These are phyloP conservation scores for Acronicta aceris DNA, from an alignment of 2,888 invertebrate species.

Conservation along the genomic window DNA sequence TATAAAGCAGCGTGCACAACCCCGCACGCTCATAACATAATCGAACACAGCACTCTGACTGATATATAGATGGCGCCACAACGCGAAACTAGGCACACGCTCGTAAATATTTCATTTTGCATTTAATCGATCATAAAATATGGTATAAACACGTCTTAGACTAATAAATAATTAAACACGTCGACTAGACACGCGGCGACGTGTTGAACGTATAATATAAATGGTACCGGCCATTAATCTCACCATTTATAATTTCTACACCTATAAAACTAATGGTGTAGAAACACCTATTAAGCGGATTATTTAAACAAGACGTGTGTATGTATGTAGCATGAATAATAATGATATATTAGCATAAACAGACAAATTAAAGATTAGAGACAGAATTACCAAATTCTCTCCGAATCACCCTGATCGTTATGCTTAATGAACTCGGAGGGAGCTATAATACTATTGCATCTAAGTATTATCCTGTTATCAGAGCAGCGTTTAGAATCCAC, in stretches of 20 bases:
- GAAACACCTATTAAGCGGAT: slow-evolving; percentile 48
- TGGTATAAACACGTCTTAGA: slow-evolving; percentile 70
- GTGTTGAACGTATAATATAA: slow-evolving; percentile 61
- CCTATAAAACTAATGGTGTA: slow-evolving; percentile 43
- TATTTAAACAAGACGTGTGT: slow-evolving; percentile 45
- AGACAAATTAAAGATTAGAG: slow-evolving; percentile 47
- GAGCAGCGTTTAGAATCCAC: slow-evolving; percentile 50
- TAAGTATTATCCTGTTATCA: slow-evolving; percentile 46
- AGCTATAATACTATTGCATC: slow-evolving; percentile 41
- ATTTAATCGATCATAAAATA: slow-evolving; percentile 74
- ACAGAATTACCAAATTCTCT: slow-evolving; percentile 38
- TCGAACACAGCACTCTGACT: slow-evolving; percentile 54
- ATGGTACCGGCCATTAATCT: slow-evolving; percentile 45
- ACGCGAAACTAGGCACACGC: slow-evolving; percentile 67
- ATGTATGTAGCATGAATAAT: slow-evolving; percentile 42
- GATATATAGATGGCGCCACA: slow-evolving; percentile 74
- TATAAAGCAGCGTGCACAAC: slow-evolving; percentile 64
- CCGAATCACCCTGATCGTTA: slow-evolving; percentile 27
- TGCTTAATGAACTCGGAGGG: slow-evolving; percentile 44
- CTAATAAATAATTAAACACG: slow-evolving; percentile 69
- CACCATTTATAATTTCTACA: slow-evolving; percentile 55
- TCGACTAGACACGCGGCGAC: slow-evolving; percentile 60
- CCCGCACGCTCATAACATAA: slow-evolving; percentile 58
- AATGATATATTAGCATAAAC: slow-evolving; percentile 30
- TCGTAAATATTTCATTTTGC: slow-evolving; percentile 77